A percentile compares a stretch with the other conserved stretches of the same genome.
Conservation (phyloP, 2,888 invertebrate genomes). For the Erpobdella octoculata region DNA sequence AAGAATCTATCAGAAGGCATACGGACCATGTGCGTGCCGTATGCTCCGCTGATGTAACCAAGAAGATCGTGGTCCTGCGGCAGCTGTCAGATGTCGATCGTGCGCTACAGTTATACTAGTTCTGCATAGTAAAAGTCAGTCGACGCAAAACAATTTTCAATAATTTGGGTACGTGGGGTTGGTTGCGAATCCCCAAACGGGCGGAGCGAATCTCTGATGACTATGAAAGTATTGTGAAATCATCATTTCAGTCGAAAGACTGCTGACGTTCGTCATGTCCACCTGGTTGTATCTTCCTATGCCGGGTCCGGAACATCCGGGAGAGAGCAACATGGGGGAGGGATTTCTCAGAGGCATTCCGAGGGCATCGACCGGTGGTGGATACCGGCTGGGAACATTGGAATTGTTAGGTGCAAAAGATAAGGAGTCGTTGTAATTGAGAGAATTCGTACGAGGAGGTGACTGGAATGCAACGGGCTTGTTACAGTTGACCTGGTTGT, state of each 20-base stretch:
- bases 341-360: background rate
- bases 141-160: background rate
- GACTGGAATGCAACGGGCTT: background rate
- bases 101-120: no score
- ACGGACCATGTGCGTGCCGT: no score
- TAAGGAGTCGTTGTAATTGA: background rate
- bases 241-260: constrained; percentile 25
- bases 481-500: background rate
- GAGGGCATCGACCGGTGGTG: no score
- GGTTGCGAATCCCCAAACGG: constrained; percentile 15
- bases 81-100: no score
- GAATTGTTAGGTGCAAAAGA: background rate
- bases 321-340: constrained; percentile 2
- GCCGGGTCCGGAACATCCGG: background rate
- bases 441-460: background rate
- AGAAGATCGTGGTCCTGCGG: no score
- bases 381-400: no score
- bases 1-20: no score
- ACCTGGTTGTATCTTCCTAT: background rate
- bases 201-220: constrained; percentile 30
- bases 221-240: constrained; percentile 31
- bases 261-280: background rate
- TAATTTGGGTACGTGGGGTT: background rate
- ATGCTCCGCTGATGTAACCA: no score
- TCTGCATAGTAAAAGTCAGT: no score